A percentile compares a stretch with the other conserved stretches of the same genome.
These are phyloP conservation scores for Apantesis nais DNA, from an alignment of 2,888 invertebrate species.

Conservation along the genomic window DNA sequence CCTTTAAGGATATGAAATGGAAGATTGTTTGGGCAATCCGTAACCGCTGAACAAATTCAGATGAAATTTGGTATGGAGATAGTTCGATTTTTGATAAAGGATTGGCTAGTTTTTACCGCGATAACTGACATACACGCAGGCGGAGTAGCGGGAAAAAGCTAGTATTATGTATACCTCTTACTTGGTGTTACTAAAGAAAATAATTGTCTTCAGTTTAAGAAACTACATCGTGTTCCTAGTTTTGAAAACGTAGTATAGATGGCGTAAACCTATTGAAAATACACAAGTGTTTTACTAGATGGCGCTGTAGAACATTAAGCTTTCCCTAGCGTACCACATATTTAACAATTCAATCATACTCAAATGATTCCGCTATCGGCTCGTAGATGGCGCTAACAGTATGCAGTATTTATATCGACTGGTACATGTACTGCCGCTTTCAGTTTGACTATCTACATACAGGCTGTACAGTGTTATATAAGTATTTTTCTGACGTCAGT, in stretches of 20 bases:
- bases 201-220: background rate
- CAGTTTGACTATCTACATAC: conserved; percentile 44
- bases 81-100: too few relatives aligned
- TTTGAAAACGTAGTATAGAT: background rate
- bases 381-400: conserved; percentile 50
- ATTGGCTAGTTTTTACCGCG: too few relatives aligned
- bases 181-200: too few relatives aligned
- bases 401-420: conserved; percentile 62
- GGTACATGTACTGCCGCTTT: conserved; percentile 31
- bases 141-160: too few relatives aligned
- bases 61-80: too few relatives aligned
- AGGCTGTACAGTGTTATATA: conserved; percentile 34
- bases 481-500: conserved; percentile 50
- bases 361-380: conserved; percentile 25
- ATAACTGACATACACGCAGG: too few relatives aligned
- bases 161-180: too few relatives aligned
- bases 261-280: background rate
- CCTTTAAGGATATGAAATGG: too few relatives aligned
- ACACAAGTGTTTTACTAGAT: background rate
- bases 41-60: too few relatives aligned
- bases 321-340: background rate
- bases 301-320: background rate
- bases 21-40: too few relatives aligned
- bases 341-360: background rate
- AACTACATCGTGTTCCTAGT: background rate